Conservation (phyloP, 1,140 invertebrate species). For the Lordiphosa collinella region DNA sequence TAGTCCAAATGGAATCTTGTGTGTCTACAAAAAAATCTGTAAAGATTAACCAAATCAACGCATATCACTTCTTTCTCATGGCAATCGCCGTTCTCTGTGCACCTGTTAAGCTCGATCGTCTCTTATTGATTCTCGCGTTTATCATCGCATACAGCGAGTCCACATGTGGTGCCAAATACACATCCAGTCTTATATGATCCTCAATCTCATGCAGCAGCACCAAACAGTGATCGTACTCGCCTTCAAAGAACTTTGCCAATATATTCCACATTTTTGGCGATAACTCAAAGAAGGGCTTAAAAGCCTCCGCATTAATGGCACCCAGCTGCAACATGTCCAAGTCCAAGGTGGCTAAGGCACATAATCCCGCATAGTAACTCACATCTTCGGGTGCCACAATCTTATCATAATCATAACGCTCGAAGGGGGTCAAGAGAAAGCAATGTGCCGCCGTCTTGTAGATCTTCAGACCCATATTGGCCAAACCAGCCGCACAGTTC, state of each 20-base stretch:
- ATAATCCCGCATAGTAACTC: conserved; percentile 39
- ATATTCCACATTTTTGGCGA: conserved; percentile 33
- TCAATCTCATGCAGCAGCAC: conserved; percentile 30
- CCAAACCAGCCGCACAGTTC: conserved; percentile 50
- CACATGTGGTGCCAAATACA: conserved; percentile 54
- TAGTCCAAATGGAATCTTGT: too few relatives aligned
- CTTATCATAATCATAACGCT: conserved; percentile 42
- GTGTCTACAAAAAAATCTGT: too few relatives aligned
- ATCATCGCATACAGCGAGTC: conserved; percentile 39
- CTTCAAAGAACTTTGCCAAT: conserved; percentile 24
- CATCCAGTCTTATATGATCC: conserved; percentile 35
- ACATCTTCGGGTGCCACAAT: conserved; percentile 54
- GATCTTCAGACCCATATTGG: conserved; percentile 47
- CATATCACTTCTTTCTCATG: too few relatives aligned
- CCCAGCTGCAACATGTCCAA: conserved; percentile 8
- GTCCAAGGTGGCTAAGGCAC: conserved; percentile 48
- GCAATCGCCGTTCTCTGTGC: background rate
- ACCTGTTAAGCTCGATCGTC: background rate
- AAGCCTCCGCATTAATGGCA: conserved; percentile 25
- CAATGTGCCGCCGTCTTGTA: conserved; percentile 50
- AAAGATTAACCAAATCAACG: too few relatives aligned
- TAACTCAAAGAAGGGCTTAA: conserved; percentile 33
- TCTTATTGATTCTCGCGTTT: background rate
- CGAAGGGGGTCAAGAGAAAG: conserved; percentile 35
- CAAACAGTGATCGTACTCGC: conserved; percentile 11